Evolutionary conservation across 2,113 vertebrate species (phyloP), one percentile per base, ranked within the genome.

Genomic region (Spheniscus mendiculus): DNA sequence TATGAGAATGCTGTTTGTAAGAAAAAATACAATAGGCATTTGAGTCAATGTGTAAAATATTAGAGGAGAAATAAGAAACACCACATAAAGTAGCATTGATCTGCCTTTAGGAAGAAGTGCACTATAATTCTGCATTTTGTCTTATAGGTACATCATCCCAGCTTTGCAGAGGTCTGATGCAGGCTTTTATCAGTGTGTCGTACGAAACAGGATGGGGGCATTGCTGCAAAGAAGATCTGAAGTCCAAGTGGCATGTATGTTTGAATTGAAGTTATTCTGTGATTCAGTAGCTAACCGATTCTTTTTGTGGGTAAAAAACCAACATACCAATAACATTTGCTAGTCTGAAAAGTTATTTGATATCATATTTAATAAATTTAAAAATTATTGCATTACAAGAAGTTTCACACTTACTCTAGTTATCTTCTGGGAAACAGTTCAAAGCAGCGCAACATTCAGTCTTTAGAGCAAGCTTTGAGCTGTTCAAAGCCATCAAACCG

Each of bases 191-290:
- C 99, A 98, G 78, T 99, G 99, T 5, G 82, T 98, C 13, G 99
- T 99, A 38, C 98, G 99, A 32, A 99, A 99, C 98, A 97, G 99
- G 90, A 99, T 99, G 99, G 99, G 99, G 27, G 98, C 99, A 0
- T 96, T 99, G 71, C 95, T 99, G 95, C 99, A 99, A 72, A 98
- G 97, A 94, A 99, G 98, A 92, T 97, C 98, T 2, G 98, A 99
- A 93, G 97, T 99, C 79, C 99, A 99, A 74, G 99, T 99, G 42
- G 99, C 99, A 97, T 99, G 99, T 99, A 98, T 52, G 99, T 99
- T 59, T 69, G 34, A 15, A 38, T 21, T 34, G 27, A 12, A 55
- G 29, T 77, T 66, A 16, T 36, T 32, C 40, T 15, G 18, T 15
- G 6, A 8, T 47, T 91, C n/a, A 3, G 36, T 55, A 22, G 15